Evolutionary conservation across 2,797 vertebrate species (phyloP).

Genomic region (Nyctibius grandis): DNA sequence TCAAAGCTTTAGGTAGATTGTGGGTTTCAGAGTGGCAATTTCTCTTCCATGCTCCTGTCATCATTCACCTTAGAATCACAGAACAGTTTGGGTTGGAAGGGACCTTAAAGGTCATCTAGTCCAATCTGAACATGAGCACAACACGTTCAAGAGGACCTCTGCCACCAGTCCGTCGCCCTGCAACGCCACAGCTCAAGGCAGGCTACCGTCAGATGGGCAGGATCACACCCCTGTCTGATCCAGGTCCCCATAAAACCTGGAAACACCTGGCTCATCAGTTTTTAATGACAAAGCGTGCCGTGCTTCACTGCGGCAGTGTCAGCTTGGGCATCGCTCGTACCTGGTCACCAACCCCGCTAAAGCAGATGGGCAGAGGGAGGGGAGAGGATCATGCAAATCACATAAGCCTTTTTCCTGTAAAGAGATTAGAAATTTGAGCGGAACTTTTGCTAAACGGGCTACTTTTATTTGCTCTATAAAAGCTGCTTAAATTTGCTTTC

Average conservation of each 20-base stretch:
- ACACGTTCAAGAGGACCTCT: not conserved
- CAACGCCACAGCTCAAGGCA: not conserved
- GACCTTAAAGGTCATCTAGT: no score
- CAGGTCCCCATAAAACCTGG: not conserved
- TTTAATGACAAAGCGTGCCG: not conserved
- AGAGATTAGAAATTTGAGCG: not conserved
- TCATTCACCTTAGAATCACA: no score
- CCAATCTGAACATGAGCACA: rapidly evolving
- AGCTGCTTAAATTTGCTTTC: not conserved
- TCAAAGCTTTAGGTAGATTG: not conserved
- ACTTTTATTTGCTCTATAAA: not conserved
- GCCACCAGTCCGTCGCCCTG: not conserved
- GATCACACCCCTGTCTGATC: not conserved
- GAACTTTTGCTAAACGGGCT: not conserved
- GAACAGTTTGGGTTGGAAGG: no score
- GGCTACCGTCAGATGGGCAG: rapidly evolving
- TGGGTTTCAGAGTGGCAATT: not conserved
- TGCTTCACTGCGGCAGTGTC: not conserved
- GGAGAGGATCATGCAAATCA: not conserved
- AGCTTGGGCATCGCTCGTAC: not conserved
- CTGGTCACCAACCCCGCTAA: not conserved
- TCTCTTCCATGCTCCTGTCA: not conserved
- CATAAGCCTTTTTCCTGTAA: not conserved
- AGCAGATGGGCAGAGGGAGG: not conserved
- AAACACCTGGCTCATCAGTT: not conserved